phyloP scores from a whole-genome alignment of 2,888 invertebrate genomes.

The Pelosia muscerda region DNA sequence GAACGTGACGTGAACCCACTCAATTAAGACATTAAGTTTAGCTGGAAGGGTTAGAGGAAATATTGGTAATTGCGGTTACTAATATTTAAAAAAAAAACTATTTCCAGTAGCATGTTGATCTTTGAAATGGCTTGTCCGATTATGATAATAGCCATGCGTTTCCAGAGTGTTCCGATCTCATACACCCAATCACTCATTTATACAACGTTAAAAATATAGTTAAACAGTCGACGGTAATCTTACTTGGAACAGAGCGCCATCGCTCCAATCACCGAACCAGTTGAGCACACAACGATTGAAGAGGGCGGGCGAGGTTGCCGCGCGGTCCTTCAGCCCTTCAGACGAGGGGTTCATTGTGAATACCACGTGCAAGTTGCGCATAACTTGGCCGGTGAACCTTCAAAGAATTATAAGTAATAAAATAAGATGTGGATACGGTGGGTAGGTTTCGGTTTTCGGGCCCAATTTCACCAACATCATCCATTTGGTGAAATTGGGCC shows the following conservation, averaged over 20 bases:
- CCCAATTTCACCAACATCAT: no score
- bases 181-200: not conserved
- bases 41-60: no score
- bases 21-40: no score
- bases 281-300: conserved; percentile 99
- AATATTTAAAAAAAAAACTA: no score
- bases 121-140: no score
- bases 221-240: not conserved
- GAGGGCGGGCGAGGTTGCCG: conserved; percentile 99
- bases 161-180: no score
- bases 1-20: no score
- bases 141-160: no score
- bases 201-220: not conserved
- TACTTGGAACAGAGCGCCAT: conserved; percentile 96
- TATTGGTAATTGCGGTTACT: no score
- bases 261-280: conserved; percentile 99
- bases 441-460: no score
- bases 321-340: conserved; percentile 98
- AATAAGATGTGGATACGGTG: not conserved
- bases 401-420: no score
- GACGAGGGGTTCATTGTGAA: conserved; percentile 99
- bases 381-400: conserved; percentile 98
- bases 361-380: conserved; percentile 99
- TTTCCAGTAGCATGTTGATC: no score
- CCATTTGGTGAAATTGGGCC: not conserved